Evolutionary conservation across 2,888 invertebrate species (phyloP).

Genomic region (Leucophenga montana): DNA sequence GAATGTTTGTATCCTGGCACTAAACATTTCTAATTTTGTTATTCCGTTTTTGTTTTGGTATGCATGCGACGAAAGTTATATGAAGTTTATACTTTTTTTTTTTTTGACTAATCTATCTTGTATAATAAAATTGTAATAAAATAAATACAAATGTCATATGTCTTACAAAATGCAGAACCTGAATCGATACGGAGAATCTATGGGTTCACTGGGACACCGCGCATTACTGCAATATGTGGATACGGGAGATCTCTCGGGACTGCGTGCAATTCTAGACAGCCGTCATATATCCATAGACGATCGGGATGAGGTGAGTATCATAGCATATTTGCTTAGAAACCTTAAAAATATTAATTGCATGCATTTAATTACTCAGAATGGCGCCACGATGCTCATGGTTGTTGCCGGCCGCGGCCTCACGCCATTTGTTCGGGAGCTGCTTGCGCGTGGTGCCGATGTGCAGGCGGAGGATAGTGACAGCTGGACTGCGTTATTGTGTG

Average conservation of each 20-base stretch:
- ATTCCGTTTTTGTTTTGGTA: background rate
- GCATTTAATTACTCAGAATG: conserved; percentile 79
- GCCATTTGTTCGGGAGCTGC: conserved; percentile 86
- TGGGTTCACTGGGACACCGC: conserved; percentile 91
- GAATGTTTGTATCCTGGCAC: too few relatives aligned
- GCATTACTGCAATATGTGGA: conserved; percentile 86
- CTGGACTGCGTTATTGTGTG: conserved; percentile 93
- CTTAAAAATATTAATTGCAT: conserved; percentile 37
- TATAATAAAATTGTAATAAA: too few relatives aligned
- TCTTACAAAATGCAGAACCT: conserved; percentile 78
- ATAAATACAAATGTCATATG: too few relatives aligned
- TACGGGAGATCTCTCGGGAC: conserved; percentile 84
- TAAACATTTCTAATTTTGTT: background rate
- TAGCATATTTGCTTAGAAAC: background rate
- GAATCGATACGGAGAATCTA: conserved; percentile 88
- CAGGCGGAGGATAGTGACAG: conserved; percentile 93
- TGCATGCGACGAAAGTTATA: too few relatives aligned
- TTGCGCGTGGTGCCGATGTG: conserved; percentile 93
- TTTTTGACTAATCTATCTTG: background rate
- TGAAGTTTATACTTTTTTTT: background rate
- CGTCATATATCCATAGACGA: conserved; percentile 89
- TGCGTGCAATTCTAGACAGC: conserved; percentile 87
- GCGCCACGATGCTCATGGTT: conserved; percentile 93
- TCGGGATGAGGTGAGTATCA: conserved; percentile 83
- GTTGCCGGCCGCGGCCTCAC: conserved; percentile 90